Conservation (phyloP, 2,113 vertebrate species). For the Hypanus sabinus region DNA sequence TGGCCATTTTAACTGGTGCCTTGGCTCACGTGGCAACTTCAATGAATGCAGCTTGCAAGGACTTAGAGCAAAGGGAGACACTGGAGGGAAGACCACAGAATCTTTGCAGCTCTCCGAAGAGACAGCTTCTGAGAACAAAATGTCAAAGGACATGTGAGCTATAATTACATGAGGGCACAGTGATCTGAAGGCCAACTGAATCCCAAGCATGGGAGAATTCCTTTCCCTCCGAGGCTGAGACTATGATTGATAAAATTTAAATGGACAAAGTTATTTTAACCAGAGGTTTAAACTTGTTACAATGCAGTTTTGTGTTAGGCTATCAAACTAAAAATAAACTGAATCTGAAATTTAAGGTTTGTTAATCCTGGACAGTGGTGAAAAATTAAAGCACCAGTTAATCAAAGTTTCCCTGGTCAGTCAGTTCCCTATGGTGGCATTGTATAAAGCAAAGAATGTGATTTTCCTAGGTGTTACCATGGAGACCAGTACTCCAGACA, state of each 20-base stretch:
- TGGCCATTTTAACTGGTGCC: background rate
- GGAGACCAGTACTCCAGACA: constrained; percentile 41
- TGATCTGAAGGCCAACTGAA: background rate
- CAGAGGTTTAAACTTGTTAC: background rate
- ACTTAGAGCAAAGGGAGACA: background rate
- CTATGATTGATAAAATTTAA: background rate
- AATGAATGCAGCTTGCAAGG: background rate
- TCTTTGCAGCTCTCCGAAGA: background rate
- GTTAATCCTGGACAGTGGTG: background rate
- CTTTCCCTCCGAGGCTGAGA: background rate
- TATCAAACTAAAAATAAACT: background rate
- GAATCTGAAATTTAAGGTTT: constrained; percentile 36
- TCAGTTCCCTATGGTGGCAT: constrained; percentile 48
- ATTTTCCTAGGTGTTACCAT: constrained; percentile 45
- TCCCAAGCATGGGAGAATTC: background rate
- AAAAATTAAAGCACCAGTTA: background rate
- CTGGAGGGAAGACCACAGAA: background rate
- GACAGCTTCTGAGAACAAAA: background rate
- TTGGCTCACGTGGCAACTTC: background rate
- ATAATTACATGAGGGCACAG: background rate
- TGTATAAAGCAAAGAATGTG: background rate
- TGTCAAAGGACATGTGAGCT: background rate
- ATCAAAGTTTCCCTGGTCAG: constrained; percentile 39
- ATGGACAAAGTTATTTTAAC: background rate
- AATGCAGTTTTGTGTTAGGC: background rate